These are phyloP conservation scores for Paguma larvata DNA, from an alignment of 2,797 vertebrate genomes.

Conservation along the genomic window DNA sequence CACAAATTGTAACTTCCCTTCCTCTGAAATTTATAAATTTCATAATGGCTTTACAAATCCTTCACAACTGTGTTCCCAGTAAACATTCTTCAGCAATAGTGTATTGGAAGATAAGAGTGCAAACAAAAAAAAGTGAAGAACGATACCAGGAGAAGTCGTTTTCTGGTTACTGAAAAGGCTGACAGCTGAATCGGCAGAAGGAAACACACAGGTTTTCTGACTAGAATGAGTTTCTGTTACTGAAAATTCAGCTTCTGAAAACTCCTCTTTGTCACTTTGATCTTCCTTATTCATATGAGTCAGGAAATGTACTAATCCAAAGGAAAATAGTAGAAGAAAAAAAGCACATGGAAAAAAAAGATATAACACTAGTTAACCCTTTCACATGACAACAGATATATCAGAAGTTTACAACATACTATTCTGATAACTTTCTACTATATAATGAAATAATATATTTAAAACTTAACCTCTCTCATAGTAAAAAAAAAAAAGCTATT, in stretches of 20 bases:
- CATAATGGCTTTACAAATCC: slow-evolving; percentile 14
- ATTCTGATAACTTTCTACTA: not conserved
- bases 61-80: not conserved
- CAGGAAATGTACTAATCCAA: slow-evolving; percentile 68
- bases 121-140: not conserved
- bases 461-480: slow-evolving; percentile 13
- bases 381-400: not conserved
- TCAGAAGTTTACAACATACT: not conserved
- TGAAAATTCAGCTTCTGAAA: slow-evolving; percentile 65
- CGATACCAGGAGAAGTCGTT: slow-evolving; percentile 87
- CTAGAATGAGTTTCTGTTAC: slow-evolving; percentile 28
- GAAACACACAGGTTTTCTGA: slow-evolving; percentile 58
- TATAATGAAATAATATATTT: not conserved
- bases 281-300: slow-evolving; percentile 60
- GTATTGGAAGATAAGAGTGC: not conserved
- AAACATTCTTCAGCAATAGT: not conserved
- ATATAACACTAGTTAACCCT: not conserved
- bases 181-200: slow-evolving; percentile 70
- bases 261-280: slow-evolving; percentile 77
- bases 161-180: slow-evolving; percentile 68
- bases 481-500: not conserved
- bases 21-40: slow-evolving; percentile 2
- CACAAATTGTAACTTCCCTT: slow-evolving; percentile 15
- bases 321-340: not conserved
- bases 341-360: not conserved